phyloP scores from a whole-genome alignment of 2,797 vertebrate genomes.

The Sphenodon punctatus region DNA sequence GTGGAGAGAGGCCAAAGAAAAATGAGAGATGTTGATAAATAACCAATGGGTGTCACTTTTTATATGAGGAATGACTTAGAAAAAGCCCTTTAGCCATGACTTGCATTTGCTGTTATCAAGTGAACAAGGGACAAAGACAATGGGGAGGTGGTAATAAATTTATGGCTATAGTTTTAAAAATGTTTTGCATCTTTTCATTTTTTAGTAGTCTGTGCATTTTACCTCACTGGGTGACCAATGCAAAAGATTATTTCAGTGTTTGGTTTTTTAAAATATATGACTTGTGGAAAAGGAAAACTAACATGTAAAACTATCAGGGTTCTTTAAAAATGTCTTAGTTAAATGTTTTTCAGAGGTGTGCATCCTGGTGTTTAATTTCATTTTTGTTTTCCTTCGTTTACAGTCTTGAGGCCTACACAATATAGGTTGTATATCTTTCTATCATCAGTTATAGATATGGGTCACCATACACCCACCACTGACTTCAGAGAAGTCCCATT shows the following conservation, averaged over 20 bases:
- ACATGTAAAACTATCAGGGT: background rate
- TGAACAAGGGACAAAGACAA: background rate
- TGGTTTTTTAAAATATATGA: background rate
- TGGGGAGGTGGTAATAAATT: slow-evolving; percentile 9
- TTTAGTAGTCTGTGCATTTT: background rate
- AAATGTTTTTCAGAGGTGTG: background rate
- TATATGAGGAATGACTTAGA: slow-evolving; percentile 23
- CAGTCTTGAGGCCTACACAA: background rate
- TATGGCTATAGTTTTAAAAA: background rate
- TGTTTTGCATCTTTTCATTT: background rate
- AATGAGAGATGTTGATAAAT: slow-evolving; percentile 13
- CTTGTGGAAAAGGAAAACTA: background rate
- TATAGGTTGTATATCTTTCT: too few species aligned
- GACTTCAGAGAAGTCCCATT: too few species aligned
- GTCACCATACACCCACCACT: too few species aligned
- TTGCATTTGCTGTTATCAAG: slow-evolving; percentile 15
- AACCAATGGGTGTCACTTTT: background rate
- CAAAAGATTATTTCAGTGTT: slow-evolving; percentile 2
- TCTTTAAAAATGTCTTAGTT: slow-evolving; percentile 1
- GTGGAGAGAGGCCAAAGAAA: background rate
- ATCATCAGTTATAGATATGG: too few species aligned
- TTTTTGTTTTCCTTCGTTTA: slow-evolving; percentile 48
- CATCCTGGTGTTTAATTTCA: slow-evolving; percentile 36
- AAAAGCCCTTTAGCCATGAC: slow-evolving; percentile 16
- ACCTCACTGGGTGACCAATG: background rate